Evolutionary conservation across 2,888 invertebrate genomes (phyloP).

Genomic region (Dascillus cervinus): DNA sequence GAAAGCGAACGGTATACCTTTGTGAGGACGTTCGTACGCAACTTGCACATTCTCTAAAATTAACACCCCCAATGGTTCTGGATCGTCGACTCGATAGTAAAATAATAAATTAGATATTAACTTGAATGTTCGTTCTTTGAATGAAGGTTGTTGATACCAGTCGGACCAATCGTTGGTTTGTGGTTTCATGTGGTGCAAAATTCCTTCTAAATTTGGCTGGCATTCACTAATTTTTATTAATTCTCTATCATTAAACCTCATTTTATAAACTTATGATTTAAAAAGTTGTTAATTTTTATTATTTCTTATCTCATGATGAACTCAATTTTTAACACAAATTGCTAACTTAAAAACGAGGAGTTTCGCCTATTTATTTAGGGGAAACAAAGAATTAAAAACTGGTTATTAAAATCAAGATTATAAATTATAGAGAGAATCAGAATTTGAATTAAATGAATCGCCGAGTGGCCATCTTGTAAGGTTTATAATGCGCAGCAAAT

Average conservation of each 20-base stretch:
- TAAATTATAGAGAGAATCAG: too few relatives aligned
- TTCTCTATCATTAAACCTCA: constrained; percentile 68
- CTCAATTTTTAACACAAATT: too few relatives aligned
- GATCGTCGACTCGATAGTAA: constrained; percentile 64
- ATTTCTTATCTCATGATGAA: too few relatives aligned
- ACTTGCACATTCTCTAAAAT: constrained; percentile 65
- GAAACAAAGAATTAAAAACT: too few relatives aligned
- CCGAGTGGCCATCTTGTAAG: too few relatives aligned
- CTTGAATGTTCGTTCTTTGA: constrained; percentile 73
- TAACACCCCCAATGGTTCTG: constrained; percentile 62
- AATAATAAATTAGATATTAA: constrained; percentile 66
- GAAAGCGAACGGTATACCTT: constrained; percentile 64
- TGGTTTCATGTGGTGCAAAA: constrained; percentile 63
- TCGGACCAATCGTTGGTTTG: constrained; percentile 47
- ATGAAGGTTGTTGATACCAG: constrained; percentile 42
- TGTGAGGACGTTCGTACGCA: constrained; percentile 59
- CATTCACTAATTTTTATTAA: constrained; percentile 55
- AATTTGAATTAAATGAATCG: too few relatives aligned
- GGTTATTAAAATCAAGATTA: too few relatives aligned
- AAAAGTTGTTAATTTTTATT: too few relatives aligned
- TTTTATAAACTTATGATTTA: constrained; percentile 41
- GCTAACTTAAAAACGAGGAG: too few relatives aligned
- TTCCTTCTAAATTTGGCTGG: constrained; percentile 57
- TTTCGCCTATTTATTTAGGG: too few relatives aligned
- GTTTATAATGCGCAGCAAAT: too few relatives aligned